Evolutionary conservation across 1,140 invertebrate genomes (phyloP).

Genomic region (Sweltsa coloradensis): DNA sequence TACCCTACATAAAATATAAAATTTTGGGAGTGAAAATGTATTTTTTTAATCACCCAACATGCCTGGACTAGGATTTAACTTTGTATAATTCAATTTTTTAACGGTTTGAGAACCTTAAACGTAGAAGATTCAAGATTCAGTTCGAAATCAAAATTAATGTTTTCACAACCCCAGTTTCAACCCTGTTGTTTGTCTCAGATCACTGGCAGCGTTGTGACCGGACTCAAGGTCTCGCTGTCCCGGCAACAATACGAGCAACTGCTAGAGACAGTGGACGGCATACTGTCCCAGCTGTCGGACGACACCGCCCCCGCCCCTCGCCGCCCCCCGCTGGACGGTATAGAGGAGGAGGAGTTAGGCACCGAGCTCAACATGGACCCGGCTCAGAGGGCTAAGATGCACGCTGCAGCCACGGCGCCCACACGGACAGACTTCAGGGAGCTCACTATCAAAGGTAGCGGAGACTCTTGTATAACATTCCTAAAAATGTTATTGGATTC

Average conservation of each 20-base stretch:
- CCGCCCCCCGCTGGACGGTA: slow-evolving; percentile 25
- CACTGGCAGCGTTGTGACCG: slow-evolving; percentile 66
- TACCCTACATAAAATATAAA: too few species aligned
- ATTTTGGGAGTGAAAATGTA: too few species aligned
- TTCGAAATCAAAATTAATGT: neutral
- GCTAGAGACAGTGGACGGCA: slow-evolving; percentile 52
- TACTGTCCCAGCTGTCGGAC: slow-evolving; percentile 24
- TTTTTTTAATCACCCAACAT: too few species aligned
- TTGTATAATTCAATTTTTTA: too few species aligned
- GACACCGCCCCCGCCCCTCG: neutral
- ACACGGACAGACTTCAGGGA: too few species aligned
- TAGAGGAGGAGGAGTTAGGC: slow-evolving; percentile 28
- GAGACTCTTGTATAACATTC: too few species aligned
- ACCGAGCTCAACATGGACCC: slow-evolving; percentile 44
- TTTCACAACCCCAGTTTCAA: too few species aligned
- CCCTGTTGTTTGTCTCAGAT: slow-evolving; percentile 51
- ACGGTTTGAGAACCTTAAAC: too few species aligned
- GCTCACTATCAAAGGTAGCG: too few species aligned
- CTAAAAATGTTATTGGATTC: too few species aligned
- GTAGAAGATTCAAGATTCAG: neutral
- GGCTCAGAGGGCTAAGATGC: slow-evolving; percentile 37
- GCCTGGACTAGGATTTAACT: too few species aligned
- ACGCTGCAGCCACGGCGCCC: too few species aligned
- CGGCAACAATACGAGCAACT: slow-evolving; percentile 82
- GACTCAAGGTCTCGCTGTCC: slow-evolving; percentile 70